Evolutionary conservation across 2,888 invertebrate genomes (phyloP), one percentile per base, ranked within the genome.

Genomic region (Pandemis heparana): DNA sequence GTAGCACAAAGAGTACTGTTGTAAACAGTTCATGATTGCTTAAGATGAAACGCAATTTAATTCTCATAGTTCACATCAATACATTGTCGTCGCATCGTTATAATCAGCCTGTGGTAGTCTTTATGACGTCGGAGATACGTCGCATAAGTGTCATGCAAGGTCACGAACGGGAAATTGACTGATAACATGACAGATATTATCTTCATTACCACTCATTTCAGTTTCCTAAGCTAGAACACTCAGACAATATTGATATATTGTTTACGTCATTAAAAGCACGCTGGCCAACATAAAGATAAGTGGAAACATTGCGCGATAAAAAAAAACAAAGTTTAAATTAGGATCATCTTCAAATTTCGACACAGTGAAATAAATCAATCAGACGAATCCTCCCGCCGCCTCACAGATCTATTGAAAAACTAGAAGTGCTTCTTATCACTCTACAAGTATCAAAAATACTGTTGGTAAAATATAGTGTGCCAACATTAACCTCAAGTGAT

Each of bases 71-170:
- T n/a, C 56, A 56, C 56, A 56, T 56, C 23, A 23, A 56, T 23
- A 56, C 56, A 56, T 56, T 23, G 56, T 23, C 56, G 10, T 43
- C 7, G 41, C 56, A 12, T 43, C 7, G 41, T 62, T 23, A 43
- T 65, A 65, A 65, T 65, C 51, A 38, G 16, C 14, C 32, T 7
- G 51, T 46, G 14, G 12, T 12, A 38, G 43, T 66, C 53, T 72
- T 56, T 39, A 56, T 43, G 68, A 68, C 63, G 62, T 62, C 32
- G 32, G n/a, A 10, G 7, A 38, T 48, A 59, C 46, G 16, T 73
- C 56, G 68, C 72, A 68, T 63, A 53, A 72, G 67, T 63, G 72
- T 68, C 67, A 63, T 56, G 12, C 68, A 73, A 68, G 72, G 72
- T 68, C 62, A 68, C 39, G 32, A 62, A 67, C 53, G 72, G 63